Conservation (phyloP, 2,888 invertebrate genomes). For the Microctonus brassicae region DNA sequence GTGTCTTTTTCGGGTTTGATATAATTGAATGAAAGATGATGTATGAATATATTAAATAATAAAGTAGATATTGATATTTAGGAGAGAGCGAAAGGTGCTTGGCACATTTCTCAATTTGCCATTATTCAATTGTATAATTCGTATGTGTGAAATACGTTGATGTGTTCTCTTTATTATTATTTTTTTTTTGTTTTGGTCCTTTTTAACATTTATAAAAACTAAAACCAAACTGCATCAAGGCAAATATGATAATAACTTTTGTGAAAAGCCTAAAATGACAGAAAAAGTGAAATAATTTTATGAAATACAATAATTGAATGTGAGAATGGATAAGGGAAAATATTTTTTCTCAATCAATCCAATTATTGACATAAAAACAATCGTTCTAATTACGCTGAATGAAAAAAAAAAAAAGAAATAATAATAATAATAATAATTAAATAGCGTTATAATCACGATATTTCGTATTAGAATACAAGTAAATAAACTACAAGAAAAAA, state of each 20-base stretch:
- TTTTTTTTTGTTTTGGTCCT: constrained; percentile 26
- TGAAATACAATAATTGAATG: background rate
- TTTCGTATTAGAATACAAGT: constrained; percentile 61
- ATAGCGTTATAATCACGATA: constrained; percentile 61
- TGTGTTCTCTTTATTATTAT: constrained; percentile 24
- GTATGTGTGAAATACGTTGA: constrained; percentile 26
- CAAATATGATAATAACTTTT: too few species aligned
- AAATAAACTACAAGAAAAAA: too few species aligned
- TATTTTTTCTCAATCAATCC: constrained; percentile 3
- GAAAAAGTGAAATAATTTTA: background rate
- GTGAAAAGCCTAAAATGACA: background rate
- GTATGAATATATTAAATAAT: background rate
- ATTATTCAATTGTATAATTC: constrained; percentile 28
- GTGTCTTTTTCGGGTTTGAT: background rate
- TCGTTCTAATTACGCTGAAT: constrained; percentile 25
- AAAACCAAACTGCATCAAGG: background rate
- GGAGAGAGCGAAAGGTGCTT: constrained; percentile 9
- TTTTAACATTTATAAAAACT: constrained; percentile 18
- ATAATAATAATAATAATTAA: too few species aligned
- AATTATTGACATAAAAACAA: constrained; percentile 21
- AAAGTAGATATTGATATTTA: constrained; percentile 1
- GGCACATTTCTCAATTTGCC: constrained; percentile 19
- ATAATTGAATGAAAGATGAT: background rate
- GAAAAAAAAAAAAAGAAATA: constrained; percentile 13
- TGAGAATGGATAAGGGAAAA: background rate